Conservation (phyloP, 2,113 vertebrate species). For the Mesitornis unicolor region DNA sequence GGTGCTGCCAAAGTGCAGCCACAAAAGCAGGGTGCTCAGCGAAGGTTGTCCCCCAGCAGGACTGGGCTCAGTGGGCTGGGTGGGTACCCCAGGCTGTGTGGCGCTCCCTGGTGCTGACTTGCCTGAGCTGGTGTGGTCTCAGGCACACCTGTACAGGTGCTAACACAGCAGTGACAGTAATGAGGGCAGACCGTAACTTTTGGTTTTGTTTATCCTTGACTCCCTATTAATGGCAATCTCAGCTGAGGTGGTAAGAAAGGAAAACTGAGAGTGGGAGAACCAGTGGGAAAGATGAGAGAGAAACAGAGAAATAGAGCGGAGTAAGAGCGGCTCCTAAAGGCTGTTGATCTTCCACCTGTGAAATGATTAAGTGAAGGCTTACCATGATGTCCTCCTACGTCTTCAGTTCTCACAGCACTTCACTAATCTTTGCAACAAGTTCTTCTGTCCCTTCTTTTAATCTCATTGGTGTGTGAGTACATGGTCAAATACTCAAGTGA, state of each 20-base stretch:
- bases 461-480: not conserved
- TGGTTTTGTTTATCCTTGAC: not conserved
- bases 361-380: not conserved
- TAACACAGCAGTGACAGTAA: not conserved
- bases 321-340: not conserved
- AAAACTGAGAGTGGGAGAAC: not conserved
- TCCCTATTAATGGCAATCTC: not conserved
- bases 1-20: not conserved
- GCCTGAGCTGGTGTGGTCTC: not conserved
- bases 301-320: not conserved
- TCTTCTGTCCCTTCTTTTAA: not conserved
- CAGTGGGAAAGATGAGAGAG: not conserved
- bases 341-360: not conserved
- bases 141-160: too few relatives aligned
- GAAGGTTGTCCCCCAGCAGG: not conserved
- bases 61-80: rapidly evolving
- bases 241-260: not conserved
- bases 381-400: not conserved
- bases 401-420: not conserved
- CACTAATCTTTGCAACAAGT: not conserved
- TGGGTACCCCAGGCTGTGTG: not conserved
- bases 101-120: not conserved
- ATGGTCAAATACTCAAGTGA: not conserved
- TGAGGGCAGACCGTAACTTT: not conserved
- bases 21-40: not conserved